phyloP scores from a whole-genome alignment of 2,888 invertebrate species.

The Hirtodrosophila duncani region DNA sequence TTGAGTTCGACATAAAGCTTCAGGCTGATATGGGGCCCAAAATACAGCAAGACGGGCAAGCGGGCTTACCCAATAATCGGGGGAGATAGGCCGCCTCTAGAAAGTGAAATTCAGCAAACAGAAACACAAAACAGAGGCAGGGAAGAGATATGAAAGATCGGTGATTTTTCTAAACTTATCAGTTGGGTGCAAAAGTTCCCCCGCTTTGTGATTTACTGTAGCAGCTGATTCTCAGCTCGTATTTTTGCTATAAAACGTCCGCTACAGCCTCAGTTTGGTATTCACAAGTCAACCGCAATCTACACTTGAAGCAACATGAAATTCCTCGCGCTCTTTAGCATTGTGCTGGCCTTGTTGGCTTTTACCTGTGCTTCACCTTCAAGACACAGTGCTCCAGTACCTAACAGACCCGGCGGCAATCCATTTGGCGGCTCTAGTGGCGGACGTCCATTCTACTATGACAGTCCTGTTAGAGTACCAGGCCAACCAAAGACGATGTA shows the following conservation, averaged over 20 bases:
- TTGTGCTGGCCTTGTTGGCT: constrained; percentile 25
- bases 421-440: no score
- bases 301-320: constrained; percentile 37
- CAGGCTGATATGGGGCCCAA: neutral
- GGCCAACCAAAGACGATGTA: constrained; percentile 44
- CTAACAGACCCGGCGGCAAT: constrained; percentile 17
- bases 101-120: constrained; percentile 10
- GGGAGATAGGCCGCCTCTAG: no score
- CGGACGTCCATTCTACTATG: constrained; percentile 43
- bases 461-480: constrained; percentile 39
- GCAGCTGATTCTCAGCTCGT: no score
- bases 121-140: constrained; percentile 7
- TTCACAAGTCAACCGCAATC: constrained; percentile 8
- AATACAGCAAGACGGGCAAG: no score
- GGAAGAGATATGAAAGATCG: neutral
- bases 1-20: constrained; percentile 43
- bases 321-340: constrained; percentile 30
- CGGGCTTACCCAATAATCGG: neutral
- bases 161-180: no score
- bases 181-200: no score
- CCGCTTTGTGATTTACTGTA: no score
- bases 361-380: constrained; percentile 27
- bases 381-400: constrained; percentile 34
- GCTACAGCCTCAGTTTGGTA: neutral
- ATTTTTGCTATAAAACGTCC: neutral